Evolutionary conservation across 2,888 invertebrate species (phyloP).

Genomic region (Cyclophora punctaria): DNA sequence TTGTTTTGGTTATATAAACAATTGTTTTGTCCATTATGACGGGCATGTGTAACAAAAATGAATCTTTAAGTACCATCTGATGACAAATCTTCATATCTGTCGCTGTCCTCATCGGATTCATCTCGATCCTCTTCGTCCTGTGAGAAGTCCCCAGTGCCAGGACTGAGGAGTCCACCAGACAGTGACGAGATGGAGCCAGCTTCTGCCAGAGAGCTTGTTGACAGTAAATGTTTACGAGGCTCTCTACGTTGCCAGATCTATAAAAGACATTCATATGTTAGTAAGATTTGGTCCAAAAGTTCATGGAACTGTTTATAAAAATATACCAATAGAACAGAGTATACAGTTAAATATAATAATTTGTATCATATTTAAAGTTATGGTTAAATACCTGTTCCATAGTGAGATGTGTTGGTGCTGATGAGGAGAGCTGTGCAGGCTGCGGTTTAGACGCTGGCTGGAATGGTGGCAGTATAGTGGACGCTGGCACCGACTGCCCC

Average conservation of each 20-base stretch:
- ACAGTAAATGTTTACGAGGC: conserved; percentile 88
- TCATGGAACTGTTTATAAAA: conserved; percentile 1
- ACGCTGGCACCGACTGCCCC: conserved; percentile 80
- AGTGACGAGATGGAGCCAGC: conserved; percentile 89
- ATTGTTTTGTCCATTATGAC: not conserved
- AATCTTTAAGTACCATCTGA: conserved; percentile 77
- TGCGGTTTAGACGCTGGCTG: conserved; percentile 52
- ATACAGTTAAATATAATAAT: not conserved
- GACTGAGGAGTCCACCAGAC: conserved; percentile 88
- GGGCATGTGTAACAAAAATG: not conserved
- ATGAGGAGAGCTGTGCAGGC: conserved; percentile 84
- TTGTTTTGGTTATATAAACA: too few relatives aligned
- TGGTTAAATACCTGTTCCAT: conserved; percentile 75
- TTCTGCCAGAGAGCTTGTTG: conserved; percentile 89
- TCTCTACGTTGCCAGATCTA: conserved; percentile 91
- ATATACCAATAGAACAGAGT: conserved; percentile 1
- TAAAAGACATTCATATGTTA: conserved; percentile 7
- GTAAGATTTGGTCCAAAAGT: not conserved
- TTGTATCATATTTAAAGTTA: not conserved
- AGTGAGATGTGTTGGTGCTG: conserved; percentile 89
- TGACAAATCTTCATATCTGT: conserved; percentile 89
- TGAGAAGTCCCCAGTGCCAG: conserved; percentile 83
- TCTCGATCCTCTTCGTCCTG: conserved; percentile 87
- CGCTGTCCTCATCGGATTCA: conserved; percentile 89
- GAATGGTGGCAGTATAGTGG: conserved; percentile 66